Percentiles rank a stretch among this genome's conserved stretches.
Conservation (phyloP, 2,113 vertebrate species). For the Hippocampus mohnikei region DNA sequence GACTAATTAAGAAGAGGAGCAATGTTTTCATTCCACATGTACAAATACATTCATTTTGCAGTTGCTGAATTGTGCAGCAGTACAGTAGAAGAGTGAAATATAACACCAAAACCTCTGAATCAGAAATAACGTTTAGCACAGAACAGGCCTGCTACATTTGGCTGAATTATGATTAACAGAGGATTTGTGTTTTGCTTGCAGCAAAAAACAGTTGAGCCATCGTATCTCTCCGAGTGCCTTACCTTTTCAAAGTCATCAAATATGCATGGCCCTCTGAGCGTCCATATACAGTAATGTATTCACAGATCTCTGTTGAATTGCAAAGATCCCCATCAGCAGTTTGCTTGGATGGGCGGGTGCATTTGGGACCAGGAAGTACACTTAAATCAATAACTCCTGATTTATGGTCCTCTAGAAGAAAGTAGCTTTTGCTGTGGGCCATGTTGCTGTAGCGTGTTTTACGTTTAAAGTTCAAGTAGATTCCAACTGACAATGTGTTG, state of each 20-base stretch:
- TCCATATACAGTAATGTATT: constrained; percentile 47
- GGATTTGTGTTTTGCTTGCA: constrained; percentile 9
- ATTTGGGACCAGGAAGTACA: constrained; percentile 29
- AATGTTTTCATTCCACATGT: neutral
- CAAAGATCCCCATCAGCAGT: constrained; percentile 59
- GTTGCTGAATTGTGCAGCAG: neutral
- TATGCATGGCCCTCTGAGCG: constrained; percentile 57
- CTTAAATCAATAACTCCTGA: constrained; percentile 54
- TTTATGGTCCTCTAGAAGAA: constrained; percentile 28
- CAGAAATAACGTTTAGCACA: neutral
- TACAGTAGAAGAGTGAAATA: neutral
- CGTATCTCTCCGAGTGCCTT: constrained; percentile 21
- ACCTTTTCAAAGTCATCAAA: constrained; percentile 64
- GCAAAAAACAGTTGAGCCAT: constrained; percentile 10
- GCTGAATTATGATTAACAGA: constrained; percentile 1
- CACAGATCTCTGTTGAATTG: constrained; percentile 38
- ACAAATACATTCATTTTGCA: neutral
- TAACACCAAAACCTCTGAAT: neutral
- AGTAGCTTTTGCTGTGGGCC: constrained; percentile 9
- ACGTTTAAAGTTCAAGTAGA: neutral
- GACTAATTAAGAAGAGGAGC: neutral
- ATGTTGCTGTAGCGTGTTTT: neutral
- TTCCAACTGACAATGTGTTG: neutral
- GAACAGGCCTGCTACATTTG: neutral
- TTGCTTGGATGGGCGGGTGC: constrained; percentile 22